Percentiles rank a stretch among this genome's conserved stretches.
These are phyloP conservation scores for Dryobates pubescens DNA, from an alignment of 2,797 vertebrate genomes.

Conservation along the genomic window DNA sequence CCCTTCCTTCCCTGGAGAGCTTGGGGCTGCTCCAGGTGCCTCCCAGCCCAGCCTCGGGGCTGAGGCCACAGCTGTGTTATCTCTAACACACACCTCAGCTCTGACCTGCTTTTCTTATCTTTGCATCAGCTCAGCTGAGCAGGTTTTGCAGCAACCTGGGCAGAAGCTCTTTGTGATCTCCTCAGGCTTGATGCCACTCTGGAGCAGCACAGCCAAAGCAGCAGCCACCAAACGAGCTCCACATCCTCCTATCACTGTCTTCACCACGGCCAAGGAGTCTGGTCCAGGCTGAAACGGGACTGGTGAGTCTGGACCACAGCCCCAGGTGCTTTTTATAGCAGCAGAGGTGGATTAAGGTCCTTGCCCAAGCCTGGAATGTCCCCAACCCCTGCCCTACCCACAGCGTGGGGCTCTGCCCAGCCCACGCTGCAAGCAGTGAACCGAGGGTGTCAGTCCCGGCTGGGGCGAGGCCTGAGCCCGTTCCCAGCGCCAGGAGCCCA, in stretches of 20 bases:
- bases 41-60: neutral
- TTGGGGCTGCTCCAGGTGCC: neutral
- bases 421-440: rapidly evolving
- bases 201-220: neutral
- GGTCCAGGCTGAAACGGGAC: neutral
- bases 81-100: rapidly evolving
- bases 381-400: neutral
- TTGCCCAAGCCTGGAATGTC: neutral
- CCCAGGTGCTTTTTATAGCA: neutral
- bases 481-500: rapidly evolving
- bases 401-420: neutral
- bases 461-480: neutral
- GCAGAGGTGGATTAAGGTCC: neutral
- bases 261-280: neutral
- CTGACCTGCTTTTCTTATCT: neutral
- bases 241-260: neutral
- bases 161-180: neutral
- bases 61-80: rapidly evolving
- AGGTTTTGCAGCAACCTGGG: neutral
- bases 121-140: rapidly evolving
- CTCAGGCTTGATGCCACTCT: rapidly evolving
- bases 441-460: rapidly evolving
- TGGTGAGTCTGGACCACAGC: neutral
- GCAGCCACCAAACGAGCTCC: rapidly evolving
- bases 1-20: rapidly evolving